Evolutionary conservation across 2,797 vertebrate genomes (phyloP).

Genomic region (Eleutherodactylus coqui): DNA sequence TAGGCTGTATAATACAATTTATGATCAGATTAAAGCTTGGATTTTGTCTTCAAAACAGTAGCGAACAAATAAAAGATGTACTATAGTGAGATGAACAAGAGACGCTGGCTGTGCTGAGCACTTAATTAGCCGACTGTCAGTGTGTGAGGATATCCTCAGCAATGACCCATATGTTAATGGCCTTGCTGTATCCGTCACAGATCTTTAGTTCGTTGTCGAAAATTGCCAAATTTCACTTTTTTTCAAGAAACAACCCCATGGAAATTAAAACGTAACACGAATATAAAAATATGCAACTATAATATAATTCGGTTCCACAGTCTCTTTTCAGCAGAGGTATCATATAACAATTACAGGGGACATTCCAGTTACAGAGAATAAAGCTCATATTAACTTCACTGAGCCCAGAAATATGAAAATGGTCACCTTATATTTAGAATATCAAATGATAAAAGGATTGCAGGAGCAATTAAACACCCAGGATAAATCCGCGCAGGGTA

Average conservation of each 20-base stretch:
- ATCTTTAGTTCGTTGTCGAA: slow-evolving; percentile 67
- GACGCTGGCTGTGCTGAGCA: slow-evolving; percentile 30
- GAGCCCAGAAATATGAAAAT: slow-evolving; percentile 30
- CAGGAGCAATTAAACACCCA: background rate
- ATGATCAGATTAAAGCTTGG: background rate
- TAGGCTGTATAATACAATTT: background rate
- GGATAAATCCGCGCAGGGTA: background rate
- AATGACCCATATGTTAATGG: slow-evolving; percentile 60
- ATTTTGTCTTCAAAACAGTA: background rate
- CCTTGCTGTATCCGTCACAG: slow-evolving; percentile 67
- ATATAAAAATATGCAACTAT: slow-evolving; percentile 67
- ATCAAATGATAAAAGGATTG: slow-evolving; percentile 40
- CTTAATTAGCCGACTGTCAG: slow-evolving; percentile 45
- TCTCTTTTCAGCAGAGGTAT: slow-evolving; percentile 55
- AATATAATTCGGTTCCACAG: slow-evolving; percentile 49
- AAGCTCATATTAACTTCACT: slow-evolving; percentile 13
- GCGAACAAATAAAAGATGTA: background rate
- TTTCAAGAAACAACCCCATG: slow-evolving; percentile 65
- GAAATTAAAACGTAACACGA: slow-evolving; percentile 69
- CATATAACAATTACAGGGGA: slow-evolving; percentile 62
- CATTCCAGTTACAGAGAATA: slow-evolving; percentile 49
- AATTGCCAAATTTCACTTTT: slow-evolving; percentile 70
- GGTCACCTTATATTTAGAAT: slow-evolving; percentile 16
- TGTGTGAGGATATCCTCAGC: slow-evolving; percentile 33
- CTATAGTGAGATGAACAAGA: slow-evolving; percentile 6